phyloP scores from a whole-genome alignment of 53 echinoderm and acorn worm genomes.

The Antedon mediterranea region DNA sequence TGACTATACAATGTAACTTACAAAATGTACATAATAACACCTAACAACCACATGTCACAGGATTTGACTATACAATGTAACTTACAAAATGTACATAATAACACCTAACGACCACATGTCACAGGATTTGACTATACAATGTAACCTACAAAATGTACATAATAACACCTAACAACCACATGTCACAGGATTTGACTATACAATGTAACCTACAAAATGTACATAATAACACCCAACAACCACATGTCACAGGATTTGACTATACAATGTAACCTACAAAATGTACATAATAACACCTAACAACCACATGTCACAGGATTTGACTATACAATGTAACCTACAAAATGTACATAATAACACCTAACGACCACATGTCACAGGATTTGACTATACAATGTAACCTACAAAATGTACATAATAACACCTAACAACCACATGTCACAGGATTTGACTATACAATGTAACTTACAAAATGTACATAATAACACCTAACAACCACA shows the following conservation, averaged over 20 bases:
- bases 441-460: conserved; percentile 98
- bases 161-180: conserved; percentile 99
- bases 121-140: conserved; percentile 98
- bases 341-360: conserved; percentile 98
- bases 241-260: conserved; percentile 99
- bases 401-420: conserved; percentile 97
- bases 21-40: conserved; percentile 98
- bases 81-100: conserved; percentile 97
- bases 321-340: too few relatives aligned
- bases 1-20: too few relatives aligned
- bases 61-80: too few relatives aligned
- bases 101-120: conserved; percentile 99
- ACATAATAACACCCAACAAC: conserved; percentile 99
- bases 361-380: conserved; percentile 99
- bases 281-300: conserved; percentile 99
- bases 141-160: conserved; percentile 99
- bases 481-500: conserved; percentile 99
- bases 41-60: conserved; percentile 99
- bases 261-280: too few relatives aligned
- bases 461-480: conserved; percentile 99
- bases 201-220: too few relatives aligned
- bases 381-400: too few relatives aligned
- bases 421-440: conserved; percentile 99
- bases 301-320: conserved; percentile 99
- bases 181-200: conserved; percentile 98